Percentiles rank a stretch among this genome's conserved stretches.
phyloP scores from a whole-genome alignment of 35 echinoderm and acorn worm species.

The Apostichopus japonicus region DNA sequence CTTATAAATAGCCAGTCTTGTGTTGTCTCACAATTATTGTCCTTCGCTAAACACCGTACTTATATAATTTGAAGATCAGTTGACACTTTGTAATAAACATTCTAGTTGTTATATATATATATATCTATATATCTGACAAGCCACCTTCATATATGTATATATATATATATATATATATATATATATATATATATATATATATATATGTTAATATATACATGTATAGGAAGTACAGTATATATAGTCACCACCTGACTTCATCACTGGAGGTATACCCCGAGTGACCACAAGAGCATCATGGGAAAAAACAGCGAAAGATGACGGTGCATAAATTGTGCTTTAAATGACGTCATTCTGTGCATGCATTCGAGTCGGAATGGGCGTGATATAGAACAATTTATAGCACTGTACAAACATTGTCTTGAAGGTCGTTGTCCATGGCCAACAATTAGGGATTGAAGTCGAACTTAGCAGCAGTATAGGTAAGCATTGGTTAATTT shows the following conservation, averaged over 20 bases:
- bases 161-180: background rate
- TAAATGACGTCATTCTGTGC: background rate
- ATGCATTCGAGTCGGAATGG: background rate
- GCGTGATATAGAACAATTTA: constrained; percentile 34
- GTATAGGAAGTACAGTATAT: background rate
- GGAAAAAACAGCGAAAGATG: background rate
- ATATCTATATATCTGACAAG: background rate
- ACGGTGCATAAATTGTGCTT: constrained; percentile 43
- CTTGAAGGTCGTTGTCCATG: background rate
- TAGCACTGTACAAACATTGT: constrained; percentile 4
- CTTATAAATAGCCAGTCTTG: too few species aligned
- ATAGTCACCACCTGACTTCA: background rate
- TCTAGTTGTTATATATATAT: too few species aligned
- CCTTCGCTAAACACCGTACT: too few species aligned
- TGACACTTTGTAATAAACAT: too few species aligned
- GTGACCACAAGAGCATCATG: background rate
- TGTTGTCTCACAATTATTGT: too few species aligned
- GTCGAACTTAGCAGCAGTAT: too few species aligned
- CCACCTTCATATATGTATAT: background rate
- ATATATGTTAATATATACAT: background rate
- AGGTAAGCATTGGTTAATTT: too few species aligned
- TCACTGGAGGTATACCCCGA: background rate
- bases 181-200: background rate
- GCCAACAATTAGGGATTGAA: too few species aligned
- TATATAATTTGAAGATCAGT: too few species aligned